phyloP scores from a whole-genome alignment of 2,113 vertebrate genomes.

The Etheostoma spectabile region DNA sequence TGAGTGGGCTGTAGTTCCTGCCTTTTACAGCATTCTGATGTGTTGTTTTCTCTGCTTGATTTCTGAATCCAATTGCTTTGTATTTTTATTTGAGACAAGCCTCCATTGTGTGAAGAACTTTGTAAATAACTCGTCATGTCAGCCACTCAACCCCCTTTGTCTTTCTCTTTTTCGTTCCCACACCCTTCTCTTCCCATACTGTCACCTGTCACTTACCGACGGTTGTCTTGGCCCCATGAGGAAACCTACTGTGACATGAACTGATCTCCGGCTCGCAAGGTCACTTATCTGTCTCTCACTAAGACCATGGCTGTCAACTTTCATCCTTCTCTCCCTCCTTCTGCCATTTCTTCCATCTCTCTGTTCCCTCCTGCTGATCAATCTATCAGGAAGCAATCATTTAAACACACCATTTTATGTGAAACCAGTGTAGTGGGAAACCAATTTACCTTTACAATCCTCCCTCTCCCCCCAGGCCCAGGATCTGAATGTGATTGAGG shows the following conservation, averaged over 20 bases:
- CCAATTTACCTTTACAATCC: slow-evolving; percentile 79
- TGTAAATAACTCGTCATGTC: slow-evolving; percentile 21
- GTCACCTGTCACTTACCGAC: slow-evolving; percentile 52
- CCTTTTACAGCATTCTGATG: neutral
- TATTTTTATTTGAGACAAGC: neutral
- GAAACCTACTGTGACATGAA: slow-evolving; percentile 42
- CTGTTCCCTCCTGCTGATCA: slow-evolving; percentile 55
- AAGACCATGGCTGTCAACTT: slow-evolving; percentile 51
- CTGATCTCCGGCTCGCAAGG: slow-evolving; percentile 46
- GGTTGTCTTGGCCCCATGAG: slow-evolving; percentile 15
- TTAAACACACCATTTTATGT: slow-evolving; percentile 68
- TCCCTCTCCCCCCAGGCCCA: slow-evolving; percentile 88
- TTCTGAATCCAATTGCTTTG: neutral
- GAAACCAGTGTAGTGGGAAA: slow-evolving; percentile 73
- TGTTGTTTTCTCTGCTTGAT: neutral
- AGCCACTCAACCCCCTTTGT: neutral
- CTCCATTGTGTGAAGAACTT: neutral
- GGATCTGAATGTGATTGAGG: slow-evolving; percentile 97
- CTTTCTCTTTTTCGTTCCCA: neutral
- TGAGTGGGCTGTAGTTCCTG: neutral
- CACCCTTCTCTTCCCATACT: neutral
- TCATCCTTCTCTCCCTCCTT: slow-evolving; percentile 13
- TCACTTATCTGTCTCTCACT: slow-evolving; percentile 35
- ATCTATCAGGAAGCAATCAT: slow-evolving; percentile 63
- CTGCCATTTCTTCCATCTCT: slow-evolving; percentile 17